Evolutionary conservation across 2,113 vertebrate species (phyloP).

Genomic region (Desmodus rotundus): DNA sequence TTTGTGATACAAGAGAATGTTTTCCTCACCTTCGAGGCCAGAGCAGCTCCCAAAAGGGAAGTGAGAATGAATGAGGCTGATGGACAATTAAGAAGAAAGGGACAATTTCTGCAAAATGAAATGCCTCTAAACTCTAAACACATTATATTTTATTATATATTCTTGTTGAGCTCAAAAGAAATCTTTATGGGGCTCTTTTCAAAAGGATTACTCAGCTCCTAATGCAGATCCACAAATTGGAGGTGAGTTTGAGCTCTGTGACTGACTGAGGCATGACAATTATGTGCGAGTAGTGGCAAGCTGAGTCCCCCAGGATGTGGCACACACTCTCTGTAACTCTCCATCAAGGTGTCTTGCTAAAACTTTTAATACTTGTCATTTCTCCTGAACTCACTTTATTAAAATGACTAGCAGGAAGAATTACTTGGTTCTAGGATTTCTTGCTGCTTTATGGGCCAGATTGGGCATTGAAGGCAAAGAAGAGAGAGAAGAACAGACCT

Average conservation of each 20-base stretch:
- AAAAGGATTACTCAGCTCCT: neutral
- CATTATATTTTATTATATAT: neutral
- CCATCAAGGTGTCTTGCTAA: neutral
- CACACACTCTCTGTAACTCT: neutral
- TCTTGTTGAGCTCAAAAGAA: neutral
- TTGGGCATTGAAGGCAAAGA: neutral
- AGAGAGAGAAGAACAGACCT: conserved; percentile 68
- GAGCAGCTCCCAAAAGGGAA: neutral
- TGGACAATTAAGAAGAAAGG: neutral
- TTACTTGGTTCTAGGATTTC: conserved; percentile 70
- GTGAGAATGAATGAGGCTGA: neutral
- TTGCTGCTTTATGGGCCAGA: conserved; percentile 43
- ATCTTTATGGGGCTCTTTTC: neutral
- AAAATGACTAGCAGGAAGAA: conserved; percentile 43
- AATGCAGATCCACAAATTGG: neutral
- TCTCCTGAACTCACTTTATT: neutral
- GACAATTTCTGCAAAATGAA: neutral
- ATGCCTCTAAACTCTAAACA: neutral
- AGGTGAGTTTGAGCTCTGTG: neutral
- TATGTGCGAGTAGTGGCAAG: conserved; percentile 1
- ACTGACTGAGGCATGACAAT: conserved; percentile 40
- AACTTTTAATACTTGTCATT: neutral
- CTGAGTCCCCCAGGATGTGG: neutral
- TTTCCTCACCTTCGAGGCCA: neutral
- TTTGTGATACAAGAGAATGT: neutral